Conservation (phyloP, 2,888 invertebrate species). For the Tyria jacobaeae region DNA sequence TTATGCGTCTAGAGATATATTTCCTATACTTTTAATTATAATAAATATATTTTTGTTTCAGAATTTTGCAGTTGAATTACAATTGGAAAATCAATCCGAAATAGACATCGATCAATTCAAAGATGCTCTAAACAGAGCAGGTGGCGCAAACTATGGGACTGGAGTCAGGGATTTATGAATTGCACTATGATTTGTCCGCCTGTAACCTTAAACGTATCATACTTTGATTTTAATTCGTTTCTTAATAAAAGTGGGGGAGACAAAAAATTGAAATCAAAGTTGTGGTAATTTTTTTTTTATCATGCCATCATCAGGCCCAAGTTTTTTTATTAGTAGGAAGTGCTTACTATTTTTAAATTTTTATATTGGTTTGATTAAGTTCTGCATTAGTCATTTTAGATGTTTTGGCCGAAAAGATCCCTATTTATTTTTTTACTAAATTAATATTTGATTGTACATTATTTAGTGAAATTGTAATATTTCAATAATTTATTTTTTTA, state of each 20-base stretch:
- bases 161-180: slow-evolving; percentile 89
- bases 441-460: slow-evolving; percentile 61
- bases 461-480: slow-evolving; percentile 44
- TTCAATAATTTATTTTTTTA: slow-evolving; percentile 53
- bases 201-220: slow-evolving; percentile 54
- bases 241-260: too few relatives aligned
- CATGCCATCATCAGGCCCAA: slow-evolving; percentile 52
- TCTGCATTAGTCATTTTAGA: slow-evolving; percentile 39
- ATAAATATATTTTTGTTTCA: slow-evolving; percentile 69
- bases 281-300: slow-evolving; percentile 48
- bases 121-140: slow-evolving; percentile 90
- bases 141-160: slow-evolving; percentile 93
- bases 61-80: slow-evolving; percentile 93
- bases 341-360: slow-evolving; percentile 40
- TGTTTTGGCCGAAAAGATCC: slow-evolving; percentile 37
- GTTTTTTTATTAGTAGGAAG: slow-evolving; percentile 40
- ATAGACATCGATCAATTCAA: slow-evolving; percentile 90
- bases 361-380: slow-evolving; percentile 41
- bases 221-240: slow-evolving; percentile 50
- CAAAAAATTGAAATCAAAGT: slow-evolving; percentile 45
- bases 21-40: too few relatives aligned
- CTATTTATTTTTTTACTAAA: slow-evolving; percentile 59
- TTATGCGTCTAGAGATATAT: background rate
- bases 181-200: slow-evolving; percentile 56
- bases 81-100: slow-evolving; percentile 89